Base-by-base conservation (phyloP, 1,140 invertebrate species). In the Diprion similis region DNA sequence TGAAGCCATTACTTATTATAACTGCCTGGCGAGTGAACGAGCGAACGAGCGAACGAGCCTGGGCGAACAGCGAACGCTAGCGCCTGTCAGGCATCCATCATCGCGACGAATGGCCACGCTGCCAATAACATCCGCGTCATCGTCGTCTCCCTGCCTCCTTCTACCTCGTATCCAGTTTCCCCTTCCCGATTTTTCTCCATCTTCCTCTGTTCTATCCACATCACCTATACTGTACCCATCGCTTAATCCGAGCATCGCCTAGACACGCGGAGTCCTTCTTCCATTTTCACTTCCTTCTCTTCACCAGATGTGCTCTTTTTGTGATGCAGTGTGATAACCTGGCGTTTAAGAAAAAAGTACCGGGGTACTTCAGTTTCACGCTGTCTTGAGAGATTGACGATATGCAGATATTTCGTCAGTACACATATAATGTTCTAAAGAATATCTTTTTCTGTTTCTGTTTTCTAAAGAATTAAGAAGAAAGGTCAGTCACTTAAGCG, bases 121-220 rank as follows among this genome's bases (percentile, higher is more conserved):
- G 86, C 85, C 86, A 88, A 88, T 88, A 88, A 87, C 86, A 86
- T 87, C 85, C 86, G 85, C 83, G 84, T 86, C 86, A 87, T 88
- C 85, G 86, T 83, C 85, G 86, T 86, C 84, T 86, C 86, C 86
- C 76, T 83, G 82, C 82, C 78, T 37, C 24, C 1, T 37, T 37
- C 24, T 37, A 37, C 24, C 24, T 37, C 24, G 2, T 37, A 37
- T 1, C 24, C 24, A 37, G 2, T 37, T 76, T 78, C 8, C 8
- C 7, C 66, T 48, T 13, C 17, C 68, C 71, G 69, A 45, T 70
- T 65, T 71, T 64, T 75, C 68, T 73, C 17, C 68, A 64, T 77
- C 69, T 19, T 71, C 73, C 66, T 45, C 19, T 59, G 18, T 45
- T 64, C 15, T 59, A 59, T 59, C 51, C 51, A 4, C 11, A 37